These are phyloP conservation scores for Alosa sapidissima DNA, from an alignment of 2,797 vertebrate species.

Conservation along the genomic window DNA sequence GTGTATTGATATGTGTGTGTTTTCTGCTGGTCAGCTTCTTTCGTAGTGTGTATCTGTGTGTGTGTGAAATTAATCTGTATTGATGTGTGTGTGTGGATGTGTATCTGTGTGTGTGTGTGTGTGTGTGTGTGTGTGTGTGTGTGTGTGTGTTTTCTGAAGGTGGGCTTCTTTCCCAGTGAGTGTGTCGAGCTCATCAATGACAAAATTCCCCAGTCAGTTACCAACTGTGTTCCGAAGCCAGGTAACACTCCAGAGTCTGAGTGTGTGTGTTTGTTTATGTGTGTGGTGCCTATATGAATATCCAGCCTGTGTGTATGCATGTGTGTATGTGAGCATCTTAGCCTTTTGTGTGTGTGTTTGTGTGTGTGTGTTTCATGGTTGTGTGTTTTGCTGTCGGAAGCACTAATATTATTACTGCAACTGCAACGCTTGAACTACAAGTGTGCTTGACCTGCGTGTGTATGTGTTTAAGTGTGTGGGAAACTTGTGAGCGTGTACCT, in stretches of 20 bases:
- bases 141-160: not conserved
- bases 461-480: not conserved
- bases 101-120: not conserved
- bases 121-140: not conserved
- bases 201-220: not conserved
- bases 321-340: not conserved
- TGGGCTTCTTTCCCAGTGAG: slow-evolving; percentile 10
- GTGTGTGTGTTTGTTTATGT: slow-evolving; percentile 10
- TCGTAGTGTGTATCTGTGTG: slow-evolving; percentile 67
- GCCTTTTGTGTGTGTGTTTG: not conserved
- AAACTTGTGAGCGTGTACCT: too few species aligned
- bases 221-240: not conserved
- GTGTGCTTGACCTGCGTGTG: not conserved
- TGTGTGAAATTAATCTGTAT: not conserved
- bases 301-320: not conserved
- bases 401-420: not conserved
- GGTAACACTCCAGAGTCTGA: not conserved
- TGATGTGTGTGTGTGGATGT: not conserved
- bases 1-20: not conserved
- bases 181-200: slow-evolving; percentile 3
- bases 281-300: not conserved
- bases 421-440: not conserved
- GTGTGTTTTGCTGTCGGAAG: not conserved
- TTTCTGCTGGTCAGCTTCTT: slow-evolving; percentile 92
- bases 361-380: not conserved